phyloP scores from a whole-genome alignment of 2,113 vertebrate species.

The Diglossa brunneiventris region DNA sequence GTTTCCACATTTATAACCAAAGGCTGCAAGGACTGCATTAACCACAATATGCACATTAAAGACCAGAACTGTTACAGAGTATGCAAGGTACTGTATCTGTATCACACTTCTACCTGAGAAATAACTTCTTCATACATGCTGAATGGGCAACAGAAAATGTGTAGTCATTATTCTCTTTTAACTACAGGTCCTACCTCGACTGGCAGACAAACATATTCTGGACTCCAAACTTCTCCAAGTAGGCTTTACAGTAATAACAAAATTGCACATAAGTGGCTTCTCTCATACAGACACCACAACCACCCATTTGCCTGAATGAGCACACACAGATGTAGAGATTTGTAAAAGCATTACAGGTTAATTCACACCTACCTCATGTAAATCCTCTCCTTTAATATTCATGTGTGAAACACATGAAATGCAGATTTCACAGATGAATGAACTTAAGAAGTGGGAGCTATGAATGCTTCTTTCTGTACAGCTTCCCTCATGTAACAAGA shows the following conservation, averaged over 20 bases:
- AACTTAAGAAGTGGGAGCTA: neutral
- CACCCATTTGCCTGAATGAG: neutral
- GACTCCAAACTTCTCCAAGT: neutral
- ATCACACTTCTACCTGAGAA: neutral
- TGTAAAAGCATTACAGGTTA: neutral
- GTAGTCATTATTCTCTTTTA: neutral
- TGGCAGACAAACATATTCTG: neutral
- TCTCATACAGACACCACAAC: neutral
- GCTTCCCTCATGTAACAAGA: neutral
- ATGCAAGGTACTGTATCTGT: neutral
- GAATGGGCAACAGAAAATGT: neutral
- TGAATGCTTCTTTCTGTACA: neutral
- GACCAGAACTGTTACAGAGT: neutral
- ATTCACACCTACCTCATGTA: neutral
- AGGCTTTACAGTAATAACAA: neutral
- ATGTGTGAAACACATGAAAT: neutral
- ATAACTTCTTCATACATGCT: neutral
- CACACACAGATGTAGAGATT: neutral
- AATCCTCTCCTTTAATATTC: conserved; percentile 9
- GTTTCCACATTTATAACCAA: neutral
- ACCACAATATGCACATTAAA: neutral
- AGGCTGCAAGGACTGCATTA: neutral
- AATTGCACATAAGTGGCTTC: neutral
- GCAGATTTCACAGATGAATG: neutral
- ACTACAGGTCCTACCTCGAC: neutral